A percentile compares a stretch with the other conserved stretches of the same genome.
phyloP scores from a whole-genome alignment of 2,888 invertebrate species.

The Stegana nigrithorax region DNA sequence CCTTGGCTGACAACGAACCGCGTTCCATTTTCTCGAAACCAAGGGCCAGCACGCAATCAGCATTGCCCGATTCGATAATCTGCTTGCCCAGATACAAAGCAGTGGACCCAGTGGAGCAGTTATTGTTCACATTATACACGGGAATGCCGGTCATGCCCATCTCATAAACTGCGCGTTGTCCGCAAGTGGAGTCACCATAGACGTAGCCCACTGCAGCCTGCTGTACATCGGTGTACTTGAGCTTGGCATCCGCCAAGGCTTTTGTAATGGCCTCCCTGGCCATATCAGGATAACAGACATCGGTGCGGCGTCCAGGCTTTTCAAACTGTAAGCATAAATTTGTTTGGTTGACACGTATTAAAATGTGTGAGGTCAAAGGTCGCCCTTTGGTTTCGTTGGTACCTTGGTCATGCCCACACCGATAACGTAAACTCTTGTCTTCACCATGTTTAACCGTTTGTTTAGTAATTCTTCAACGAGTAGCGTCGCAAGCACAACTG shows the following conservation, averaged over 20 bases:
- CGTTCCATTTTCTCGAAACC: slow-evolving; percentile 99
- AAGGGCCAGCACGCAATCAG: slow-evolving; percentile 89
- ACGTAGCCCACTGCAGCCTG: slow-evolving; percentile 95
- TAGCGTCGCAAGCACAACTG: no score
- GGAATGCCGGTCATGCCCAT: slow-evolving; percentile 97
- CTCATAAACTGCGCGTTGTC: slow-evolving; percentile 94
- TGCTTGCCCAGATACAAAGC: slow-evolving; percentile 93
- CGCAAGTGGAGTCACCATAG: slow-evolving; percentile 95
- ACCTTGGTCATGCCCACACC: slow-evolving; percentile 98
- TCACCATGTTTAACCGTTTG: no score
- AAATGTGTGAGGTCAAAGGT: not conserved
- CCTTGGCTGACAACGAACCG: slow-evolving; percentile 85
- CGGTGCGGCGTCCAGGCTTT: slow-evolving; percentile 85
- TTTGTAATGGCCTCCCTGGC: slow-evolving; percentile 92
- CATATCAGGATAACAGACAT: slow-evolving; percentile 94
- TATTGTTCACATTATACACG: slow-evolving; percentile 98
- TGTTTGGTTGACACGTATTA: no score
- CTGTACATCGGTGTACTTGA: slow-evolving; percentile 82
- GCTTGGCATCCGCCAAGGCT: slow-evolving; percentile 85
- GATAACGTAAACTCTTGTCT: slow-evolving; percentile 82
- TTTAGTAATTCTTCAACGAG: no score
- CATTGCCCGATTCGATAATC: slow-evolving; percentile 87
- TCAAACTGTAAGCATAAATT: slow-evolving; percentile 77
- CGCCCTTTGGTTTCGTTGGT: slow-evolving; percentile 37
- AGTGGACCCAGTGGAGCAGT: slow-evolving; percentile 96